Percentiles rank a stretch among this genome's conserved stretches.
These are phyloP conservation scores for Chromoteleia sp. DNA, from an alignment of 2,888 invertebrate species.

Conservation along the genomic window DNA sequence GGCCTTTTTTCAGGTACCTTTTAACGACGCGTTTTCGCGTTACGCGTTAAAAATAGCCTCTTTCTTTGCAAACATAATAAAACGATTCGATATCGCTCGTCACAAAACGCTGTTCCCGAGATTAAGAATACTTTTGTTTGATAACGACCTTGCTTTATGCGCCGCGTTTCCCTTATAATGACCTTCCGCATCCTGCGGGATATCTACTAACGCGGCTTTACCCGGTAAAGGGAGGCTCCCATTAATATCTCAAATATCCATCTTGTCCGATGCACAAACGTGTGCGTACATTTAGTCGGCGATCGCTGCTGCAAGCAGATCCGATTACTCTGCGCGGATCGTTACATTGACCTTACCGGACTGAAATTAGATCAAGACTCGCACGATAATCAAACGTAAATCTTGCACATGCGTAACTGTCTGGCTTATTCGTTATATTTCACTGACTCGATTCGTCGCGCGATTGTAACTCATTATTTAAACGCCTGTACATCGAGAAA, in stretches of 20 bases:
- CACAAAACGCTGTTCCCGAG: slow-evolving; percentile 1
- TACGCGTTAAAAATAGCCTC: slow-evolving; percentile 14
- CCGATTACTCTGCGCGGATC: slow-evolving; percentile 72
- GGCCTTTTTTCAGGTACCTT: slow-evolving; percentile 3
- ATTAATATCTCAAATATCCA: slow-evolving; percentile 73
- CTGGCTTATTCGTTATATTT: slow-evolving; percentile 17
- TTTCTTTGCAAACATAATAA: slow-evolving; percentile 21
- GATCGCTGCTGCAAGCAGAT: slow-evolving; percentile 70
- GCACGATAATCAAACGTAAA: slow-evolving; percentile 54
- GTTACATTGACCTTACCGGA: slow-evolving; percentile 72
- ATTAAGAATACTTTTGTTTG: slow-evolving; percentile 8
- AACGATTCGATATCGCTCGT: slow-evolving; percentile 19
- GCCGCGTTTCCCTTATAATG: slow-evolving; percentile 15
- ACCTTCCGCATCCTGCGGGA: slow-evolving; percentile 30
- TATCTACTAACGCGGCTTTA: slow-evolving; percentile 22
- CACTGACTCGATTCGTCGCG: not conserved
- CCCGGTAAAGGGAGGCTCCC: slow-evolving; percentile 41
- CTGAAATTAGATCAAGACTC: slow-evolving; percentile 73
- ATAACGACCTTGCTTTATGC: slow-evolving; percentile 18
- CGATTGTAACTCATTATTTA: slow-evolving; percentile 15
- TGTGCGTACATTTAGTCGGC: slow-evolving; percentile 61
- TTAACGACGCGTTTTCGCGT: slow-evolving; percentile 3
- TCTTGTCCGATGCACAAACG: slow-evolving; percentile 68
- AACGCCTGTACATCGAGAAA: not conserved
- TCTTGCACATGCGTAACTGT: slow-evolving; percentile 14